These are phyloP conservation scores for Andrena camellia DNA, from an alignment of 2,888 invertebrate species.

Conservation along the genomic window DNA sequence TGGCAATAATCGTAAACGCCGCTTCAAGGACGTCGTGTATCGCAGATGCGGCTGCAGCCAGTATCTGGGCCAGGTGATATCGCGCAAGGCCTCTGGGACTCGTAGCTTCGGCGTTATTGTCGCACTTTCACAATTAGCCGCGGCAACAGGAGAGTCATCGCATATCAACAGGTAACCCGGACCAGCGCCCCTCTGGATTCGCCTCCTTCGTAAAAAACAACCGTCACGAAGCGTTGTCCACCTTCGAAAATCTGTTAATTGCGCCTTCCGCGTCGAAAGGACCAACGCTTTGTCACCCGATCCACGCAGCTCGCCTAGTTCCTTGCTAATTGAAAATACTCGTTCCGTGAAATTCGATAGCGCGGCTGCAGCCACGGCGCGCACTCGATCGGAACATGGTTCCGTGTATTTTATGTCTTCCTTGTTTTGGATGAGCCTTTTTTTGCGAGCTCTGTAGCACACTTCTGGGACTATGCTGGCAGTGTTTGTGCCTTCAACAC, in stretches of 20 bases:
- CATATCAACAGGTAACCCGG: conserved; percentile 69
- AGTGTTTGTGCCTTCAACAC: too few species aligned
- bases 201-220: conserved; percentile 45
- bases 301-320: conserved; percentile 1
- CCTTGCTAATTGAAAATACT: conserved; percentile 55
- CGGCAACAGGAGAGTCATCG: conserved; percentile 40
- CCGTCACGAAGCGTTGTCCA: conserved; percentile 1
- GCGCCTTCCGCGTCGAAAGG: conserved; percentile 35
- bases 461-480: not conserved
- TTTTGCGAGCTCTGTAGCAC: not conserved
- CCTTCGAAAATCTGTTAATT: conserved; percentile 53
- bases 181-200: conserved; percentile 5
- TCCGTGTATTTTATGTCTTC: not conserved
- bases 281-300: conserved; percentile 54
- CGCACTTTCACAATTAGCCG: conserved; percentile 70
- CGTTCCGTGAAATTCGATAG: conserved; percentile 45
- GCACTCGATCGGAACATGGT: conserved; percentile 3
- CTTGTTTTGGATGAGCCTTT: not conserved
- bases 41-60: conserved; percentile 55
- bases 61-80: conserved; percentile 62
- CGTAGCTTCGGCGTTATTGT: conserved; percentile 57
- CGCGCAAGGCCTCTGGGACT: conserved; percentile 24
- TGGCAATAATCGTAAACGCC: conserved; percentile 67
- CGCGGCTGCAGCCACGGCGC: not conserved
- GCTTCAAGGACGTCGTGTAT: conserved; percentile 53